Evolutionary conservation across 1,140 invertebrate genomes (phyloP), one percentile per base, ranked within the genome.

Genomic region (Drosophila seguyi): DNA sequence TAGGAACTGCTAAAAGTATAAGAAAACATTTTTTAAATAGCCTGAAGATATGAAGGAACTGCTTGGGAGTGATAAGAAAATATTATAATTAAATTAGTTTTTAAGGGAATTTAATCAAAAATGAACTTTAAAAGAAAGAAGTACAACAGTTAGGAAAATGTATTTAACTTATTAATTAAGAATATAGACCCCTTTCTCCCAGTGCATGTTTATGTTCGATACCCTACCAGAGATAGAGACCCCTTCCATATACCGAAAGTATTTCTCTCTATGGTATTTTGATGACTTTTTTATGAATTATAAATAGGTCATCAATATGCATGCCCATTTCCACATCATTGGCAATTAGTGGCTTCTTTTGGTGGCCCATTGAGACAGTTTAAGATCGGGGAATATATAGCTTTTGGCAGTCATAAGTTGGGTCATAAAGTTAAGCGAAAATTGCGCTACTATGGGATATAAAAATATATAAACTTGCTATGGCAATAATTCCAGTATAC

Each of bases 301-400:
- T 42, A 68, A 68, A 42, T 52, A 42, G 36, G 34, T 22, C 22
- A 66, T 68, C 20, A 44, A 68, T 42, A 68, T 68, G 45, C 66
- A 44, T 44, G 34, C n/a, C 44, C 18, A 18, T 42, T 34, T 34
- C 20, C 31, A 11, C 18, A 44, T 61, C 57, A 48, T 11, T 22
- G 16, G 25, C 25, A 67, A 67, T 67, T 61, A 61, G 41, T 61
- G 1, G 20, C 57, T 29, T 48, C 34, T 61, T 62, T 66, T 39
- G 41, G 63, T 29, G 14, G 22, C 11, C 25, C 3, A 66, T 45
- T 61, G 42, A 61, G 31, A 47, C 42, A 44, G 36, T 36, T 45
- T 36, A n/a, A 41, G 25, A 14, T 42, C 2, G 20, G 4, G 22
- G 25, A 34, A 55, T 39, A 25, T 36, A 53, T 22, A 11, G 50